phyloP scores from a whole-genome alignment of 2,888 invertebrate genomes.

The Drosophila lutescens region DNA sequence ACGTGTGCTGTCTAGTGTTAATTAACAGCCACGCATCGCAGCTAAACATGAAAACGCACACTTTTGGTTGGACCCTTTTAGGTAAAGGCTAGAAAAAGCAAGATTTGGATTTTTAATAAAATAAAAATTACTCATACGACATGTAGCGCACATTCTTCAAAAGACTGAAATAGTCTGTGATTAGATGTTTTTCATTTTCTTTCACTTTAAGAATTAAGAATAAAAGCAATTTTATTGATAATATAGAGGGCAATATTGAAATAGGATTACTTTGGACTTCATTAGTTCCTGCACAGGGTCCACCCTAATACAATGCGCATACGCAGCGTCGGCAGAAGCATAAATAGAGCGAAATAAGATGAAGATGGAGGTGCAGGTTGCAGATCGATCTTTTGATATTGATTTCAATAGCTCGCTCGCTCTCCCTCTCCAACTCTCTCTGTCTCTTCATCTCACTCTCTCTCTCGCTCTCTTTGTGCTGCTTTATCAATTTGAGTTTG shows the following conservation, averaged over 20 bases:
- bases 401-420: slow-evolving; percentile 36
- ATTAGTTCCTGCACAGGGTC: not conserved
- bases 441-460: not conserved
- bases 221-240: not conserved
- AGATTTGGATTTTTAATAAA: not conserved
- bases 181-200: too few relatives aligned
- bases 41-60: slow-evolving; percentile 21
- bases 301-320: slow-evolving; percentile 32
- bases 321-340: slow-evolving; percentile 22
- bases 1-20: slow-evolving; percentile 42
- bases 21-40: slow-evolving; percentile 40
- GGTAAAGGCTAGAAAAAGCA: not conserved
- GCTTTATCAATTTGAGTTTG: slow-evolving; percentile 65
- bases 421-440: not conserved
- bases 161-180: too few relatives aligned
- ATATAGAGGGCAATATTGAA: not conserved
- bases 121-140: not conserved
- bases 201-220: too few relatives aligned
- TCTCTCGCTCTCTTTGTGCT: slow-evolving; percentile 14
- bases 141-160: too few relatives aligned
- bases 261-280: not conserved
- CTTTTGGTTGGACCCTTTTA: slow-evolving; percentile 15
- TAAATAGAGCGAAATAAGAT: slow-evolving; percentile 4
- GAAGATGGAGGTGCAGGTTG: slow-evolving; percentile 14
- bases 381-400: slow-evolving; percentile 38